phyloP scores from a whole-genome alignment of 2,888 invertebrate species.

The Mimumesa dahlbomi region DNA sequence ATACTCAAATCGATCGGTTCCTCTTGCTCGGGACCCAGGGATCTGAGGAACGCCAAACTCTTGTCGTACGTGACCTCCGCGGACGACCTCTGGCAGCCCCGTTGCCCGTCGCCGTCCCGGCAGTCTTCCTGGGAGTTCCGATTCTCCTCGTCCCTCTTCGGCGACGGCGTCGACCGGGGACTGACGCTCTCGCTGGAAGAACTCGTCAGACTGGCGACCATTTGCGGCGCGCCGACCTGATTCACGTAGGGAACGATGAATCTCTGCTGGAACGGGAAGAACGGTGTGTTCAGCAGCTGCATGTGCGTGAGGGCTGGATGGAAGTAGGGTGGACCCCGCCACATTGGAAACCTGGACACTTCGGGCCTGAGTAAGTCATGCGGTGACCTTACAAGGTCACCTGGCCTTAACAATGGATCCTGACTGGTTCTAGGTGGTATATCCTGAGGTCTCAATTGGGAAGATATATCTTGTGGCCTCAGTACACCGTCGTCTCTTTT shows the following conservation, averaged over 20 bases:
- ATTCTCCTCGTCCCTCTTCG: conserved; percentile 61
- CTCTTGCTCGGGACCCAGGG: conserved; percentile 83
- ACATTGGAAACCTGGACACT: conserved; percentile 74
- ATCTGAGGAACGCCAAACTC: conserved; percentile 75
- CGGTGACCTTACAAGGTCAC: conserved; percentile 61
- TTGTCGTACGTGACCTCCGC: conserved; percentile 63
- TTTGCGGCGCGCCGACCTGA: conserved; percentile 68
- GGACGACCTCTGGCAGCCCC: conserved; percentile 36
- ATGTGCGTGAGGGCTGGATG: conserved; percentile 75
- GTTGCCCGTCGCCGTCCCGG: conserved; percentile 9
- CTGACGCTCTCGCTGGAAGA: conserved; percentile 76
- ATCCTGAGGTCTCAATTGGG: conserved; percentile 63
- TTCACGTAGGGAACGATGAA: conserved; percentile 75
- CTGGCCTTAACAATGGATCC: conserved; percentile 60
- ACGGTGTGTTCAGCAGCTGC: conserved; percentile 75
- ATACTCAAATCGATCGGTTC: conserved; percentile 91
- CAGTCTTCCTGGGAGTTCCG: conserved; percentile 39
- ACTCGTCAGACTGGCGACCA: conserved; percentile 69
- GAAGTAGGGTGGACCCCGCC: conserved; percentile 75
- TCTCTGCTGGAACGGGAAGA: conserved; percentile 75
- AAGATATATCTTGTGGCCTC: conserved; percentile 64
- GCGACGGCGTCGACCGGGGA: conserved; percentile 75
- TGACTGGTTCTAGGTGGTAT: conserved; percentile 56
- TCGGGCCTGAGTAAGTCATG: conserved; percentile 75
- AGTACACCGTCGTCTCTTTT: conserved; percentile 65